Base-by-base conservation (phyloP, 1,140 invertebrate species). In the Penaeus vannamei region DNA sequence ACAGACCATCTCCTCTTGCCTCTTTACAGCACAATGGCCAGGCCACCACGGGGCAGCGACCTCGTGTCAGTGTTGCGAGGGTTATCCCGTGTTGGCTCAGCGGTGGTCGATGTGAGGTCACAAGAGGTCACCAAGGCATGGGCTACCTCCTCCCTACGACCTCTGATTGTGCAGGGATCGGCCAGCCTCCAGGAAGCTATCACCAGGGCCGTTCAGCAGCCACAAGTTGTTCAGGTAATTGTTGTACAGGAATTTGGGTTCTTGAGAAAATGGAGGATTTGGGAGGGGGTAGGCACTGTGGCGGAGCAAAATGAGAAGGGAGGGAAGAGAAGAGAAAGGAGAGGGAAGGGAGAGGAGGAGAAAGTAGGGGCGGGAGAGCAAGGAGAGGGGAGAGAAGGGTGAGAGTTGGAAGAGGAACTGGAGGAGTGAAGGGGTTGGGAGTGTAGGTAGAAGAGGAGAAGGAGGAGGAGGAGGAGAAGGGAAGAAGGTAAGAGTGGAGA, bases 141-240 rank as follows among this genome's bases (percentile, higher is more conserved):
- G 89, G 62, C 84, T 64, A 90, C 84, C 12, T 90, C 89, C 8
- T 90, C 89, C 17, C 61, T 90, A 20, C 76, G 84, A 53, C 84
- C 89, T 23, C 26, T 82, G 7, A 42, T 86, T 0, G 17, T 61
- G 29, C 53, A 90, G 46, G 84, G 89, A 2, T 23, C 61, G 23
- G 66, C 62, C 23, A 85, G 22, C 19, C 81, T 89, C 19, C 87
- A 89, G 59, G 87, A 89, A 8, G 29, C 87, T 36, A 32, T 89
- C 59, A 80, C 59, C 12, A 64, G 22, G 19, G 69, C 53, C 14
- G 8, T 89, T 0, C 82, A 85, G 61, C 46, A 89, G 32, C 87
- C 87, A 69, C 82, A 89, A 23, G 53, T 46, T 17, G 4, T 89
- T 8, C 82, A 85, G 82, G 86, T 88, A 26, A n/a, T 46, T 83